Evolutionary conservation across 2,797 vertebrate genomes (phyloP).

Genomic region (Manis pentadactyla): DNA sequence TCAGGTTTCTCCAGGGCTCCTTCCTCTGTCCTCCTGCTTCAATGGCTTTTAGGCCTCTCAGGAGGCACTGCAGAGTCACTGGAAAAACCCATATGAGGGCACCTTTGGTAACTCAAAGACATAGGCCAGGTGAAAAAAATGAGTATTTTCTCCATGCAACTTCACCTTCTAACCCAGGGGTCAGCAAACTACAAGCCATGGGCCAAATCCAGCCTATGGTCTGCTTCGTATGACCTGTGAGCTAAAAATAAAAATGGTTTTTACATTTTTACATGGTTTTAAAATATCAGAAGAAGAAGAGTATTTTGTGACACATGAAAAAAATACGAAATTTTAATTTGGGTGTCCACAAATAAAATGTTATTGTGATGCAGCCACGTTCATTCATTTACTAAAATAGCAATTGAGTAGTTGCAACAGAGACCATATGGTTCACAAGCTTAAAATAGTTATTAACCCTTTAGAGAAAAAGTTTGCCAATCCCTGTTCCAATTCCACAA

Average conservation of each 20-base stretch:
- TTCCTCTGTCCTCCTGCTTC: background rate
- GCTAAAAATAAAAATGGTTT: background rate
- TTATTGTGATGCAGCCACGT: background rate
- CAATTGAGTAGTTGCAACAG: background rate
- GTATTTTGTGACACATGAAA: slow-evolving; percentile 13
- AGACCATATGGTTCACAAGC: background rate
- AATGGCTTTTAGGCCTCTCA: background rate
- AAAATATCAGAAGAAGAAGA: slow-evolving; percentile 20
- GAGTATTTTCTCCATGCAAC: background rate
- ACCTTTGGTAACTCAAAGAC: slow-evolving; percentile 4
- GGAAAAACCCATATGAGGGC: background rate
- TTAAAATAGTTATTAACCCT: background rate
- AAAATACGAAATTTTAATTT: slow-evolving; percentile 40
- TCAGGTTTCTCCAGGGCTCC: background rate
- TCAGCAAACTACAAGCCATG: background rate
- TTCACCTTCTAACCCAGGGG: background rate
- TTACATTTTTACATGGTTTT: background rate
- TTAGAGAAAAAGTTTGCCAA: slow-evolving; percentile 10
- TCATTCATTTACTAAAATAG: background rate
- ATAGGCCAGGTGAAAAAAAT: background rate
- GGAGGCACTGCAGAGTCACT: background rate
- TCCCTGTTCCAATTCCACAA: background rate
- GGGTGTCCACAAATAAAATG: slow-evolving; percentile 14
- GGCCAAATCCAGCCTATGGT: background rate
- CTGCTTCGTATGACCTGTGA: background rate